Conservation (phyloP, 2,888 invertebrate genomes). For the Galeopsomyia nigrocyanea region DNA sequence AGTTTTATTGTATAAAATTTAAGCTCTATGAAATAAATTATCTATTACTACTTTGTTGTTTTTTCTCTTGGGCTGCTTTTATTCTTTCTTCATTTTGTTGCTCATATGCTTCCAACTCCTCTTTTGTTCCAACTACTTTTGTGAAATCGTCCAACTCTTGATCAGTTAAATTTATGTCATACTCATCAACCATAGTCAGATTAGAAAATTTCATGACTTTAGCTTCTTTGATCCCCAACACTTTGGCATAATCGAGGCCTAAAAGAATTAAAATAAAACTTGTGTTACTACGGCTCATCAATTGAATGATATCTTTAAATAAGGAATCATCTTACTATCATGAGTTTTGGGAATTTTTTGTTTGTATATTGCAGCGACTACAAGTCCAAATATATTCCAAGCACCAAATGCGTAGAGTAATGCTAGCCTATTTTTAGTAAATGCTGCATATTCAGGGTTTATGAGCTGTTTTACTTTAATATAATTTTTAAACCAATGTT, state of each 20-base stretch:
- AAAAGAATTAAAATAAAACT: conserved; percentile 55
- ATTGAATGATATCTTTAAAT: background rate
- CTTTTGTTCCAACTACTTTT: background rate
- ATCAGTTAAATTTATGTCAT: conserved; percentile 44
- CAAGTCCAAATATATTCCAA: conserved; percentile 24
- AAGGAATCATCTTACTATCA: background rate
- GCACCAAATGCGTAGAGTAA: conserved; percentile 2
- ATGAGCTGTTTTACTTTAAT: background rate
- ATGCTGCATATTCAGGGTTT: background rate
- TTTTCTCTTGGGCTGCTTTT: conserved; percentile 15
- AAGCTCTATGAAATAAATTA: conserved; percentile 30
- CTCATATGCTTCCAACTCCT: conserved; percentile 23
- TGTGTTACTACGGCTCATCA: too few relatives aligned
- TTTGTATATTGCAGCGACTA: background rate
- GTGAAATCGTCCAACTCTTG: conserved; percentile 18
- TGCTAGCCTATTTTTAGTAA: conserved; percentile 5
- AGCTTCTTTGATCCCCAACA: conserved; percentile 73
- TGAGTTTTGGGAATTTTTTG: background rate
- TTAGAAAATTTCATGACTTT: conserved; percentile 73
- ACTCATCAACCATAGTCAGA: conserved; percentile 60
- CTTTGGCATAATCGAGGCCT: conserved; percentile 74
- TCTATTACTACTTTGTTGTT: conserved; percentile 13
- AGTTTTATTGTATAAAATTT: conserved; percentile 37
- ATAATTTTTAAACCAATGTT: background rate
- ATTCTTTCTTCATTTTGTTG: conserved; percentile 24